Conservation (phyloP, 2,113 vertebrate species). For the Lepisosteus oculatus region DNA sequence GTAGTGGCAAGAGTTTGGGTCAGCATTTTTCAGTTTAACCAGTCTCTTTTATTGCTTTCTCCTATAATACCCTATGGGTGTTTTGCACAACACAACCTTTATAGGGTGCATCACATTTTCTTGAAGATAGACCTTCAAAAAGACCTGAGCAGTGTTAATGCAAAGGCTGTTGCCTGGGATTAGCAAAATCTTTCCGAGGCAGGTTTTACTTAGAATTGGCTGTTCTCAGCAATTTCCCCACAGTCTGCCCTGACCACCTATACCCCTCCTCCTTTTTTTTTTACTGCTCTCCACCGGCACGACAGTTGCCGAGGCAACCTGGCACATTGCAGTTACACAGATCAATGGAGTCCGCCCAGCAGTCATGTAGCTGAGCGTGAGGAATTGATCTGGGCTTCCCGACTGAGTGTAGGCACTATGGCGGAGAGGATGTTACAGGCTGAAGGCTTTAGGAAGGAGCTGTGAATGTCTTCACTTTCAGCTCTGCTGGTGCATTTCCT, state of each 20-base stretch:
- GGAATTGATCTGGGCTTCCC: constrained; percentile 3
- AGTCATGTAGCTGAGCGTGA: constrained; percentile 15
- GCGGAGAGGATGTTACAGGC: not conserved
- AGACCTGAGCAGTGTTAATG: too few species aligned
- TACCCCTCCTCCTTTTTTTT: constrained; percentile 7
- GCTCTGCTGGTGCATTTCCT: too few species aligned
- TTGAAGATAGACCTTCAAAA: too few species aligned
- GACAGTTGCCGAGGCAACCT: constrained; percentile 44
- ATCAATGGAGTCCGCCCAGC: constrained; percentile 38
- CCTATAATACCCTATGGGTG: too few species aligned
- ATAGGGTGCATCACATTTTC: too few species aligned
- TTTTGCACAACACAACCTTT: too few species aligned
- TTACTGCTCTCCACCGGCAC: constrained; percentile 10
- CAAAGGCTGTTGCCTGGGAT: too few species aligned
- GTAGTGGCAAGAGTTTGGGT: too few species aligned
- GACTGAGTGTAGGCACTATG: not conserved
- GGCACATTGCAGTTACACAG: constrained; percentile 43
- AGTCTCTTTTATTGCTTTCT: too few species aligned
- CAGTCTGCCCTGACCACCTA: constrained; percentile 2
- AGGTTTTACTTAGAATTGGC: not conserved
- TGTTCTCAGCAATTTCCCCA: not conserved
- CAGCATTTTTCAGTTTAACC: too few species aligned
- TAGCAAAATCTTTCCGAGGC: too few species aligned
- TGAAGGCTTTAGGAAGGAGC: not conserved
- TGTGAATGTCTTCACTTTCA: too few species aligned